Evolutionary conservation across 2,113 vertebrate genomes (phyloP), one percentile per base, ranked within the genome.

Genomic region (Diadophis punctatus): DNA sequence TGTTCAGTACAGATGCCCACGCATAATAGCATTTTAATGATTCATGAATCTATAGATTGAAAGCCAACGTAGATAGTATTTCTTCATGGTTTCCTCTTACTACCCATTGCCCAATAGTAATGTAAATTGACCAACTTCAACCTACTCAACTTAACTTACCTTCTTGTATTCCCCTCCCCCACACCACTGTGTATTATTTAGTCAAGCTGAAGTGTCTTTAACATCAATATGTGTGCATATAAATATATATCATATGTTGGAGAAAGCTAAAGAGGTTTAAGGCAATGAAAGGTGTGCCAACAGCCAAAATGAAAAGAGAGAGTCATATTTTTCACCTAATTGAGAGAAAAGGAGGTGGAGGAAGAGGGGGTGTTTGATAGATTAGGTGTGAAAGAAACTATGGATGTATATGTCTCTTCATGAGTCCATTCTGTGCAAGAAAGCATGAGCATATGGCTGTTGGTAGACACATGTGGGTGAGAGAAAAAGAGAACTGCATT

Each of bases 371-470:
- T 9, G 18, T 55, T 51, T 85, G 88, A 60, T 22, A 89, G 30
- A 85, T 58, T 25, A 23, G 74, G 53, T 86, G 30, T 51, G 43
- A 55, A 80, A 92, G 52, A 92, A 92, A 85, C 22, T 58, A n/a
- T 74, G 87, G 10, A 23, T 89, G 53, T 49, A 74, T n/a, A 25
- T 84, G 63, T 89, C 60, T 92, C 87, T 89, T 25, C 11, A 60
- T 74, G 88, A 39, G 74, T 56, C 91, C 68, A 11, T 92, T 90
- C 27, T 86, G 52, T 89, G 46, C n/a, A 49, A 90, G 23, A 92
- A 52, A 86, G 88, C 46, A 23, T 92, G 46, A 58, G 43, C 68
- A 92, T 85, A 22, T 89, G 91, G 43, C 87, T 92, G 39, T 49
- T 92, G 51, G 51, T 89, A 92, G 53, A 86, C 14, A 49, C 46